Evolutionary conservation across 2,797 vertebrate genomes (phyloP).

Genomic region (Bryconaethiops microstoma): DNA sequence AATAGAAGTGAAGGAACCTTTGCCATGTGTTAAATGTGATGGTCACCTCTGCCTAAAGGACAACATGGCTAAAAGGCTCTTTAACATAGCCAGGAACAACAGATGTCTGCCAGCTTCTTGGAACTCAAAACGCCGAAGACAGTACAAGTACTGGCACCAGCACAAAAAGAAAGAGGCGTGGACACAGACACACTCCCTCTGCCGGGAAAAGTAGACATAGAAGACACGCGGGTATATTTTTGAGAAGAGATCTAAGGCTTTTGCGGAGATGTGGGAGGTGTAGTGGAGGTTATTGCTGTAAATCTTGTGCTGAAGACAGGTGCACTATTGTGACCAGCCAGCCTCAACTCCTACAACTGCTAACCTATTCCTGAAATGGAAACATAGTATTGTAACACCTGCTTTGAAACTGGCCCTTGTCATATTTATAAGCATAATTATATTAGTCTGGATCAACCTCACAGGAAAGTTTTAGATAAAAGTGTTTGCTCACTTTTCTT

Average conservation of each 20-base stretch:
- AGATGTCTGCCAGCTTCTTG: conserved; percentile 30
- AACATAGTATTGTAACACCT: neutral
- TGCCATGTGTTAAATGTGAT: conserved; percentile 18
- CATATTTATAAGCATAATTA: neutral
- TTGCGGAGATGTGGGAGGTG: conserved; percentile 3
- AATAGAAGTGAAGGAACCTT: conserved; percentile 34
- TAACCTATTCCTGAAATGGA: neutral
- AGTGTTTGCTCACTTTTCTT: neutral
- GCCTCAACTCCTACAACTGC: neutral
- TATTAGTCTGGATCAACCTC: neutral
- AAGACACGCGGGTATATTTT: conserved; percentile 22
- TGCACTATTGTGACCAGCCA: conserved; percentile 27
- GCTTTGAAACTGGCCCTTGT: neutral
- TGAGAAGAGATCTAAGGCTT: neutral
- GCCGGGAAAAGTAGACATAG: conserved; percentile 7
- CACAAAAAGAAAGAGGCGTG: conserved; percentile 34
- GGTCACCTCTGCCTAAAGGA: conserved; percentile 19
- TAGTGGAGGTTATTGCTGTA: conserved; percentile 10
- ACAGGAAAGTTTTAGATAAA: neutral
- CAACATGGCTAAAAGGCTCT: conserved; percentile 9
- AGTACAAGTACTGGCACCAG: conserved; percentile 25
- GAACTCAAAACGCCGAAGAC: conserved; percentile 24
- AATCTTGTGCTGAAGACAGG: conserved; percentile 3
- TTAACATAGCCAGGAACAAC: conserved; percentile 33
- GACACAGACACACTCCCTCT: conserved; percentile 14